A percentile compares a stretch with the other conserved stretches of the same genome.
These are phyloP conservation scores for Condylura cristata DNA, from an alignment of 2,113 vertebrate species.

Conservation along the genomic window DNA sequence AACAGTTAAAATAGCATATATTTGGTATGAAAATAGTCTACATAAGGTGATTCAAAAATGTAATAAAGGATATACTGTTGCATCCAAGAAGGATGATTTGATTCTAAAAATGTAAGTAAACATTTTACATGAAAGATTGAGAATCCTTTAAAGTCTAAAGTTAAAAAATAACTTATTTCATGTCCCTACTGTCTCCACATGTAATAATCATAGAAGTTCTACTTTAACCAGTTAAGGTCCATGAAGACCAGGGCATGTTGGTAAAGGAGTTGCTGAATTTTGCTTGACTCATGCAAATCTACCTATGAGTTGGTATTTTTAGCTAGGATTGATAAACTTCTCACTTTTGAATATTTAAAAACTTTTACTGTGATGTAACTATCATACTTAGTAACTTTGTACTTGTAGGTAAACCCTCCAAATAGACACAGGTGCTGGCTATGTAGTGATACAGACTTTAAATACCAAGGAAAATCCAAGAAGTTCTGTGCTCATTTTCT, in stretches of 20 bases:
- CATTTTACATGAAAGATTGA: conserved; percentile 32
- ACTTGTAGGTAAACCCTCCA: not conserved
- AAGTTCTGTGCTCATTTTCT: not conserved
- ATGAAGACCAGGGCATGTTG: not conserved
- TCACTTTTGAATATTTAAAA: not conserved
- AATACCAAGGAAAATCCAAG: not conserved
- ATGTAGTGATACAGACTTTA: not conserved
- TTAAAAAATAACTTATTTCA: conserved; percentile 3
- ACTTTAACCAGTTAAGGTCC: not conserved
- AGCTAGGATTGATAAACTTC: not conserved
- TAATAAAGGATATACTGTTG: not conserved
- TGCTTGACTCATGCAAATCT: not conserved
- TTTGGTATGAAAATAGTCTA: not conserved
- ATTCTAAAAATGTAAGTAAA: conserved; percentile 43
- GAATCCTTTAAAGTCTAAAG: not conserved
- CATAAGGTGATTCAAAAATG: conserved; percentile 34
- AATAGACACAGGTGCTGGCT: not conserved
- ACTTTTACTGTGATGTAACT: not conserved
- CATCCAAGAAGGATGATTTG: conserved; percentile 8
- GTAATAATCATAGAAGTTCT: not conserved
- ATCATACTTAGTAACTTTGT: not conserved
- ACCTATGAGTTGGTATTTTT: not conserved
- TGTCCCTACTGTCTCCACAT: not conserved
- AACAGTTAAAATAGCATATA: not conserved
- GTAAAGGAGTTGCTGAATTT: not conserved